A percentile compares a stretch with the other conserved stretches of the same genome.
Evolutionary conservation across 2,797 vertebrate species (phyloP).

Genomic region (Sphenopsis melanotis): DNA sequence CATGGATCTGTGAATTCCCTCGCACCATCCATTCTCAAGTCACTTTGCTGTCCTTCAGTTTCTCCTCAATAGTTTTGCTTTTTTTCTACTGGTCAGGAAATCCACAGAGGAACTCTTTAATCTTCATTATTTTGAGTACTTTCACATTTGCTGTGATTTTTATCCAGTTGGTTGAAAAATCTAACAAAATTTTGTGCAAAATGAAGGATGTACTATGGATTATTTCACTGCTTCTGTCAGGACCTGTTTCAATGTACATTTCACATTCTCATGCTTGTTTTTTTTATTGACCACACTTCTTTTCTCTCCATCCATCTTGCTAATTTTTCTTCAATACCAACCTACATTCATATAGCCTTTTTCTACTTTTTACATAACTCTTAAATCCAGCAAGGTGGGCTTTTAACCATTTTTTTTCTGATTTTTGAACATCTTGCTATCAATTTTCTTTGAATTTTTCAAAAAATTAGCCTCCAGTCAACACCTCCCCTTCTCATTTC

Average conservation of each 20-base stretch:
- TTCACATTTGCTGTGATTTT: not conserved
- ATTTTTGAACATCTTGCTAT: not conserved
- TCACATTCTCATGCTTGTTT: not conserved
- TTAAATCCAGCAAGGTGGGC: rapidly evolving
- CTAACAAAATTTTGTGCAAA: not conserved
- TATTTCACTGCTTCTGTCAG: not conserved
- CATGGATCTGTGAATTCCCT: not conserved
- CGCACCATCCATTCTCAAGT: not conserved
- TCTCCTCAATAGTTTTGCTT: not conserved
- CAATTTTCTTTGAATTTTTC: not conserved
- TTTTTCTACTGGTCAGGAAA: not conserved
- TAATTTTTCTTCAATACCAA: not conserved
- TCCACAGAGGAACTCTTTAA: not conserved
- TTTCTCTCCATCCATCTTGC: not conserved
- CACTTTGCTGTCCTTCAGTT: not conserved
- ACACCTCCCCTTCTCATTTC: not conserved
- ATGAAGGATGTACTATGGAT: not conserved
- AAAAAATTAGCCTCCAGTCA: not conserved
- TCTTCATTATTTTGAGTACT: not conserved
- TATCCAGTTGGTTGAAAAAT: not conserved
- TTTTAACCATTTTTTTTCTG: not conserved
- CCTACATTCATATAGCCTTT: not conserved
- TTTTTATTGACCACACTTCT: not conserved
- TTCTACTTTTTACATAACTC: not conserved
- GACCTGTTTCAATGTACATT: not conserved